Conservation (phyloP, 1,140 invertebrate species). For the Drosophila dunni region DNA sequence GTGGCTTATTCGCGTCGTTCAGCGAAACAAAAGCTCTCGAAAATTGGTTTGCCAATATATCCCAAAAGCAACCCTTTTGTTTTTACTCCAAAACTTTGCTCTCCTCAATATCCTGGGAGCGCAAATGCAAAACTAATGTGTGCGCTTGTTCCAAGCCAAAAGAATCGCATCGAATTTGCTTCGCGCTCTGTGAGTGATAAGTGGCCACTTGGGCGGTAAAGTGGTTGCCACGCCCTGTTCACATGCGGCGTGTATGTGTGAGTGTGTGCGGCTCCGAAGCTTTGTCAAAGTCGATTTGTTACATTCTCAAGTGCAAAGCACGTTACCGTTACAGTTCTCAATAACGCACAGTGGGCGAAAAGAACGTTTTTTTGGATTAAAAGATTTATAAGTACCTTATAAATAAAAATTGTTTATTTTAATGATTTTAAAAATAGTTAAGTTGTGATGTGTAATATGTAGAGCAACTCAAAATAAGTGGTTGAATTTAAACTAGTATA, state of each 20-base stretch:
- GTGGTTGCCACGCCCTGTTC: slow-evolving; percentile 32
- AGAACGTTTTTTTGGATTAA: not conserved
- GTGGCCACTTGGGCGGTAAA: slow-evolving; percentile 56
- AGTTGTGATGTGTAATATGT: no score
- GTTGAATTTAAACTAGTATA: no score
- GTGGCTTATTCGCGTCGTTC: slow-evolving; percentile 79
- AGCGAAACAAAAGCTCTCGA: slow-evolving; percentile 78
- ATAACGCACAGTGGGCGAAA: not conserved
- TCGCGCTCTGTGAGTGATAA: slow-evolving; percentile 46
- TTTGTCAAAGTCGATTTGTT: slow-evolving; percentile 84
- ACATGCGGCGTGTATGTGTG: slow-evolving; percentile 35
- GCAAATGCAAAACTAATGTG: slow-evolving; percentile 52
- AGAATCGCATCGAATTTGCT: not conserved
- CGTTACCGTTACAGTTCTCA: slow-evolving; percentile 20
- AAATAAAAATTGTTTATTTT: no score
- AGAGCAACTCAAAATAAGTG: no score
- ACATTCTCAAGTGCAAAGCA: slow-evolving; percentile 72
- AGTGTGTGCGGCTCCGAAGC: slow-evolving; percentile 43
- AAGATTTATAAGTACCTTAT: no score
- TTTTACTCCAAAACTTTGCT: slow-evolving; percentile 29
- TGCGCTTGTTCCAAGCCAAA: not conserved
- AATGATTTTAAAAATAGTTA: no score
- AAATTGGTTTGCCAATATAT: slow-evolving; percentile 80
- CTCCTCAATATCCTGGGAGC: slow-evolving; percentile 76
- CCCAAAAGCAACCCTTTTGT: slow-evolving; percentile 56